These are phyloP conservation scores for Galago senegalensis DNA, from an alignment of 2,797 vertebrate genomes.

Conservation along the genomic window DNA sequence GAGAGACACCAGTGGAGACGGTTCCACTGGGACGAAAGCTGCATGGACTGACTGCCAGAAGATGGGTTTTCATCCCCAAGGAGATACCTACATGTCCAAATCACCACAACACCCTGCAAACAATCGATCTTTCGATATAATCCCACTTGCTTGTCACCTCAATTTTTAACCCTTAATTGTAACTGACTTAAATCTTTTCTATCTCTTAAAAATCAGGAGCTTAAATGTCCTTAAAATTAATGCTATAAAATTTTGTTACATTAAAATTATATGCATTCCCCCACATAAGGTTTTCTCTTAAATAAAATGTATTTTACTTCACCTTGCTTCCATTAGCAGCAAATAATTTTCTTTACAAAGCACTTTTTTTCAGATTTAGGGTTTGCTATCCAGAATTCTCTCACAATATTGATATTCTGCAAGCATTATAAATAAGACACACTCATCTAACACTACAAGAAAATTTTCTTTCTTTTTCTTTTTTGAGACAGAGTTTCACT, in stretches of 20 bases:
- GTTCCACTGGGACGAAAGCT: neutral
- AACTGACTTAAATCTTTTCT: slow-evolving; percentile 7
- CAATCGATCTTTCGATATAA: neutral
- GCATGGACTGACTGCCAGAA: neutral
- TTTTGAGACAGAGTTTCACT: no score
- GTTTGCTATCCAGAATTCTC: slow-evolving; percentile 23
- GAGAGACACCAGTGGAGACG: neutral
- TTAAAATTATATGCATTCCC: slow-evolving; percentile 8
- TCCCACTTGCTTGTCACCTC: neutral
- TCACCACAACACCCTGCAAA: neutral
- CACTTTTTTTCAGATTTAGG: slow-evolving; percentile 22
- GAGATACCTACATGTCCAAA: neutral
- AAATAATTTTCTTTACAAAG: slow-evolving; percentile 5
- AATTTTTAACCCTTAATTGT: slow-evolving; percentile 1
- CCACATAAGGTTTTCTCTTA: slow-evolving; percentile 9
- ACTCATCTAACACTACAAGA: neutral
- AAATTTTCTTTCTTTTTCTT: neutral
- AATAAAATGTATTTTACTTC: slow-evolving; percentile 46
- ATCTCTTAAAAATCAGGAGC: slow-evolving; percentile 33
- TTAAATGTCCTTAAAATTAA: slow-evolving; percentile 48
- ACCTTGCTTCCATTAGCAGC: neutral
- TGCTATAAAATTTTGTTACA: neutral
- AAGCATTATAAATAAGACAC: neutral
- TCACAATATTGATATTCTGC: neutral
- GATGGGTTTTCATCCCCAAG: neutral